Base-by-base conservation (phyloP, 2,113 vertebrate genomes). In the Tragelaphus scriptus region DNA sequence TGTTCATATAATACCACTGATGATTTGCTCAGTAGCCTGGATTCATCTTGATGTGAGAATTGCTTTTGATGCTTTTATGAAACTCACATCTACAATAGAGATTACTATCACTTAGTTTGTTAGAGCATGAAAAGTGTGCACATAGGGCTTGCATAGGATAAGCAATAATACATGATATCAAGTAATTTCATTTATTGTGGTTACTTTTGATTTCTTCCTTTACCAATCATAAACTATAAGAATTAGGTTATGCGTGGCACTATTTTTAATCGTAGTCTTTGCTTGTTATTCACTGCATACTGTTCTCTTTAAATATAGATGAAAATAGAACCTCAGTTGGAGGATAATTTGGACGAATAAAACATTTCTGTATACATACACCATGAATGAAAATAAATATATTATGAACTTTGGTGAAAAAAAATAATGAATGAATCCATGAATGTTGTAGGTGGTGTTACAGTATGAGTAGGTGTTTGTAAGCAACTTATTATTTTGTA, bases 211-310 rank as follows among this genome's bases (percentile, higher is more conserved):
- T 84, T 85, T 90, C 14, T 63, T 92, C n/a, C 32, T 71, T 80
- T 95, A 32, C 32, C 5, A 16, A 15, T 68, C 21, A 55, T 53
- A 80, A 96, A 51, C 25, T 95, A 19, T 16, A 89, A 85, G 13
- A 51, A 55, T 8, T 26, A 13, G 32, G 17, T 75, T 23, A 89
- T 49, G 28, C 11, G 23, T 65, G 53, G 8, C 1, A 47, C 4
- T 21, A 59, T 61, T 89, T 97, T 82, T 87, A 59, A 81, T 84
- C 11, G 59, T 77, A 25, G 5, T n/a, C 30, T 96, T 97, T 97
- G 19, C 30, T 95, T 85, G 15, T 2, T 53, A 90, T 88, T 96
- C 47, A 40, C 47, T 75, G 17, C 3, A 0, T 63, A 19, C 15
- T 55, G 7, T 81, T 93, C 14, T 91, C 16, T 95, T 97, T 90